These are phyloP conservation scores for Athene cunicularia DNA, from an alignment of 2,113 vertebrate genomes.

Conservation along the genomic window DNA sequence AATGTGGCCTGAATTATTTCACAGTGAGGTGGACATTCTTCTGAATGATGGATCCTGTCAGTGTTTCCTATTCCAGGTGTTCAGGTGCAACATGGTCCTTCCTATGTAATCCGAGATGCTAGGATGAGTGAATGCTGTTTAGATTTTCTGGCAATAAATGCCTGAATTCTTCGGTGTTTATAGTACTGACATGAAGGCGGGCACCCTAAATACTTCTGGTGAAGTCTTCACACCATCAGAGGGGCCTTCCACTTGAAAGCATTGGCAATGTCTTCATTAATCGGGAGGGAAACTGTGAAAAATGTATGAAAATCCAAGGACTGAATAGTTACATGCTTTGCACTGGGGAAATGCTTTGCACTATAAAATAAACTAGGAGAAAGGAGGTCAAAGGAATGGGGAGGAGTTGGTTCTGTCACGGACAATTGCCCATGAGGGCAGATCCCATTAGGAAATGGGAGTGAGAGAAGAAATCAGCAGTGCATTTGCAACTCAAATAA, in stretches of 20 bases:
- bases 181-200: neutral
- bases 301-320: neutral
- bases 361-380: neutral
- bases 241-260: neutral
- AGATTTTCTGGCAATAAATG: neutral
- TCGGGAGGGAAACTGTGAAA: neutral
- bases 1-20: neutral
- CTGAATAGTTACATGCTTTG: neutral
- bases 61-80: neutral
- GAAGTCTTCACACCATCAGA: neutral
- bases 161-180: neutral
- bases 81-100: neutral
- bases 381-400: neutral
- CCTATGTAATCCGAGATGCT: neutral
- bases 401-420: neutral
- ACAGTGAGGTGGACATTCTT: neutral
- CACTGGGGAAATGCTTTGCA: neutral
- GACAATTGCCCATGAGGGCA: neutral
- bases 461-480: neutral
- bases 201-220: neutral
- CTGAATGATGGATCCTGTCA: neutral
- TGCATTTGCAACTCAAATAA: neutral
- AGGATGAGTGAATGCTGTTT: neutral
- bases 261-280: neutral
- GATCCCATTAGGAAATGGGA: constrained; percentile 4